A percentile compares a stretch with the other conserved stretches of the same genome.
These are phyloP conservation scores for Malurus melanocephalus DNA, from an alignment of 2,113 vertebrate genomes.

Conservation along the genomic window DNA sequence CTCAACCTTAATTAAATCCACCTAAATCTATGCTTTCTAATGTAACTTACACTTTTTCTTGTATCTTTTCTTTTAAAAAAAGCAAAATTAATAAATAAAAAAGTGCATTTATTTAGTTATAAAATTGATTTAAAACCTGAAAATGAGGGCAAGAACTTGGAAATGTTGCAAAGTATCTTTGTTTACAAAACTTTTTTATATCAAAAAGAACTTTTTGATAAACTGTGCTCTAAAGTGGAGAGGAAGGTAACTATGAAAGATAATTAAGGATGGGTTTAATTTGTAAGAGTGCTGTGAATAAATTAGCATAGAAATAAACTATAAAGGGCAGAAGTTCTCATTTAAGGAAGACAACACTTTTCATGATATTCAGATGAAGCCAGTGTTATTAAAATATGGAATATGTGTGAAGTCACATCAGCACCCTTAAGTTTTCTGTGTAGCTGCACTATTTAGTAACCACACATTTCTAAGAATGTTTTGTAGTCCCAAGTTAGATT, in stretches of 20 bases:
- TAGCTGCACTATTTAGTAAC: not conserved
- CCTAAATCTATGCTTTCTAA: fast-evolving
- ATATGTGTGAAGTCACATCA: not conserved
- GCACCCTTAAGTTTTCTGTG: not conserved
- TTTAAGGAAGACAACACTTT: not conserved
- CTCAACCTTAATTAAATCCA: not conserved
- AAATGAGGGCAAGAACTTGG: not conserved
- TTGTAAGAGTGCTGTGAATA: not conserved
- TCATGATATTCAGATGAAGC: not conserved
- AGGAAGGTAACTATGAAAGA: not conserved
- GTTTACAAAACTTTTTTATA: not conserved
- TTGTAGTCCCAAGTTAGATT: not conserved
- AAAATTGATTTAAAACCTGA: not conserved
- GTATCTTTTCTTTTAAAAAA: not conserved
- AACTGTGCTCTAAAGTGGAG: not conserved
- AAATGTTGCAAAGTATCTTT: not conserved
- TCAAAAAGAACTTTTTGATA: not conserved
- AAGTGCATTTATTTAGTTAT: not conserved
- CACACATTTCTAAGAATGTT: fast-evolving
- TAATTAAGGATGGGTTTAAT: not conserved
- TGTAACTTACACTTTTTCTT: not conserved
- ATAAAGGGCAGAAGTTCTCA: not conserved
- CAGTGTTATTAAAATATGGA: not conserved
- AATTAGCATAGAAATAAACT: not conserved
- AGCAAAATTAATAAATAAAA: not conserved